Base-by-base conservation (phyloP, 2,888 invertebrate genomes). In the Caenorhabditis sp. region DNA sequence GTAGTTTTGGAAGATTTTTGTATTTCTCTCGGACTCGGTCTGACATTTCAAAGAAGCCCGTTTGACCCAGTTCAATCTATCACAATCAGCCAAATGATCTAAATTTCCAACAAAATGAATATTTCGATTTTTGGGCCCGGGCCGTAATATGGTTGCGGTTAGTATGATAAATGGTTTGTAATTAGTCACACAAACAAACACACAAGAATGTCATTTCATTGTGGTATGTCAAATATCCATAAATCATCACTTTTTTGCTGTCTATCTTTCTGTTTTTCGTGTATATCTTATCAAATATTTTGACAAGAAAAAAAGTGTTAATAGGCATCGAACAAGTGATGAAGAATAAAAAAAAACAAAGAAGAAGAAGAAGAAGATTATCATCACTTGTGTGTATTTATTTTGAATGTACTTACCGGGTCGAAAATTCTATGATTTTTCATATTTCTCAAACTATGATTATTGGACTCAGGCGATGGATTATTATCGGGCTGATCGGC, bases 401-500 rank as follows among this genome's bases (percentile, higher is more conserved):
- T n/a, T n/a, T 50, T 23, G 53, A 53, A 53, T 53, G 53, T 53
- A 26, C 24, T 26, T 26, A 24, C 55, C 55, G 26, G 23, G 6
- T 55, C 3, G 55, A 55, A 55, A 55, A 14, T 55, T 55, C 27
- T 72, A 72, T 72, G 72, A 72, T 62, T 72, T 72, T 62, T 60
- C 61, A 54, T 72, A 63, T 62, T 72, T 60, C 36, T 72, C 72
- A 4, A 72, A 72, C 53, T 72, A 72, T 58, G 72, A 64, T 21
- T 62, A 65, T 24, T 59, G 49, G 64, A 43, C 51, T 24, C 51
- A 58, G 49, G 72, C 72, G 17, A 58, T 58, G 61, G 36, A 19
- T 26, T 72, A 72, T 62, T 72, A 68, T 67, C 23, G 36, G 6
- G 26, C 51, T 10, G 64, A 67, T 60, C 37, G 63, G 23, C 51